These are phyloP conservation scores for Gopherus flavomarginatus DNA, from an alignment of 2,113 vertebrate genomes.

Conservation along the genomic window DNA sequence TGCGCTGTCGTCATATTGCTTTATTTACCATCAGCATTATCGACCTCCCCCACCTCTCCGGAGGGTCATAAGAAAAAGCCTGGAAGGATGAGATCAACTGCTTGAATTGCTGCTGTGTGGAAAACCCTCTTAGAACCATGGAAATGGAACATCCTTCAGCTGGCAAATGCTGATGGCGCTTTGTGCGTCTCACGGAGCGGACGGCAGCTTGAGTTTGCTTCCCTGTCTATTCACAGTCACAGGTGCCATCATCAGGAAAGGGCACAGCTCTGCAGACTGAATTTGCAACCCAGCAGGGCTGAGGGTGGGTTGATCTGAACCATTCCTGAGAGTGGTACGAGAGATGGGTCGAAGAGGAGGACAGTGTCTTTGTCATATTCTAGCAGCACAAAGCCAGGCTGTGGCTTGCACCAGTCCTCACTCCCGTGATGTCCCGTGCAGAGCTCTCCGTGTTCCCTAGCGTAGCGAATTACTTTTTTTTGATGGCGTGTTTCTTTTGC, in stretches of 20 bases:
- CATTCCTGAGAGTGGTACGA: fast-evolving
- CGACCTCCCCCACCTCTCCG: not conserved
- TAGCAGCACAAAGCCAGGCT: fast-evolving
- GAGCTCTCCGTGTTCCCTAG: fast-evolving
- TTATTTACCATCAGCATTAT: not conserved
- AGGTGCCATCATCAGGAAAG: not conserved
- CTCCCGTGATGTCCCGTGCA: not conserved
- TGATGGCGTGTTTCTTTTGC: slow-evolving; percentile 15
- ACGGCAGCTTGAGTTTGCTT: not conserved
- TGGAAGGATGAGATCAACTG: not conserved
- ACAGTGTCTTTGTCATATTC: fast-evolving
- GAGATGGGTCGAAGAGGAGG: fast-evolving
- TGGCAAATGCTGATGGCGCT: not conserved
- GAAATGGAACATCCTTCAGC: not conserved
- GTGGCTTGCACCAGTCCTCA: fast-evolving
- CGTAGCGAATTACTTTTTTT: fast-evolving
- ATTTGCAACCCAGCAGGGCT: not conserved
- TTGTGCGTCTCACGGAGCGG: not conserved
- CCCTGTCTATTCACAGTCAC: not conserved
- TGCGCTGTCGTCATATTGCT: not conserved
- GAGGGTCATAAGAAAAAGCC: not conserved
- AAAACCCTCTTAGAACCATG: not conserved
- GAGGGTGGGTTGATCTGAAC: not conserved
- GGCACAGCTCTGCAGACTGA: not conserved
- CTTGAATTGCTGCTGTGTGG: not conserved